These are phyloP conservation scores for Rhingia campestris DNA, from an alignment of 2,888 invertebrate genomes.

Conservation along the genomic window DNA sequence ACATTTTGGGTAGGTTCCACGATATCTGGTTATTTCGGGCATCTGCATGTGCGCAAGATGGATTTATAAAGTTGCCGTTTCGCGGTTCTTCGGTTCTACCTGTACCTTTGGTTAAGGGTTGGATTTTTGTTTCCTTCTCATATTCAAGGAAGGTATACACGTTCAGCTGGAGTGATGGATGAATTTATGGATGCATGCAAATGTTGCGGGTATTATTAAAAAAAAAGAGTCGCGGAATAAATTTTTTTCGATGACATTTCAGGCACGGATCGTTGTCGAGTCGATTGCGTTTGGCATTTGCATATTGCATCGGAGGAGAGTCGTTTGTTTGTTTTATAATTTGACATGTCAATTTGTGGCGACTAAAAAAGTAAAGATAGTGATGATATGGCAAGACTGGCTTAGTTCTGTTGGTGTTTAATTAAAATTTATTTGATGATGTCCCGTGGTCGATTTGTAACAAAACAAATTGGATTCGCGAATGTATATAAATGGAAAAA, in stretches of 20 bases:
- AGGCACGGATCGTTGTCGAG: conserved; percentile 38
- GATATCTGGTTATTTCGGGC: conserved; percentile 40
- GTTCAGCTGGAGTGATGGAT: conserved; percentile 66
- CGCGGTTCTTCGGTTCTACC: background rate
- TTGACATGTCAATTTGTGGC: conserved; percentile 70
- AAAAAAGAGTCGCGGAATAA: conserved; percentile 55
- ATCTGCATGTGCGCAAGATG: conserved; percentile 61
- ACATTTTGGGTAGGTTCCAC: conserved; percentile 55
- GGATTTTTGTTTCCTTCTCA: background rate
- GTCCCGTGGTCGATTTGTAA: too few species aligned
- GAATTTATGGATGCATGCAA: conserved; percentile 72
- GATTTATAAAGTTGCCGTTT: conserved; percentile 66
- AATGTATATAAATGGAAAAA: too few species aligned
- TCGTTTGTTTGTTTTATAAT: conserved; percentile 36
- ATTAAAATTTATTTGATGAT: background rate
- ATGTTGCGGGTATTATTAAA: conserved; percentile 37
- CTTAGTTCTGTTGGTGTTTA: background rate
- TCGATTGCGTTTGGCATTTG: conserved; percentile 43
- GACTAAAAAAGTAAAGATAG: conserved; percentile 17
- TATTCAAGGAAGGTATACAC: conserved; percentile 16
- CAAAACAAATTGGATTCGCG: too few species aligned
- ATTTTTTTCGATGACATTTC: conserved; percentile 59
- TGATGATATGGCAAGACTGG: too few species aligned
- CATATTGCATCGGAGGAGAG: conserved; percentile 40
- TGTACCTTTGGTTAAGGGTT: conserved; percentile 31